Base-by-base conservation (phyloP, 2,113 vertebrate genomes). In the Excalfactoria chinensis region DNA sequence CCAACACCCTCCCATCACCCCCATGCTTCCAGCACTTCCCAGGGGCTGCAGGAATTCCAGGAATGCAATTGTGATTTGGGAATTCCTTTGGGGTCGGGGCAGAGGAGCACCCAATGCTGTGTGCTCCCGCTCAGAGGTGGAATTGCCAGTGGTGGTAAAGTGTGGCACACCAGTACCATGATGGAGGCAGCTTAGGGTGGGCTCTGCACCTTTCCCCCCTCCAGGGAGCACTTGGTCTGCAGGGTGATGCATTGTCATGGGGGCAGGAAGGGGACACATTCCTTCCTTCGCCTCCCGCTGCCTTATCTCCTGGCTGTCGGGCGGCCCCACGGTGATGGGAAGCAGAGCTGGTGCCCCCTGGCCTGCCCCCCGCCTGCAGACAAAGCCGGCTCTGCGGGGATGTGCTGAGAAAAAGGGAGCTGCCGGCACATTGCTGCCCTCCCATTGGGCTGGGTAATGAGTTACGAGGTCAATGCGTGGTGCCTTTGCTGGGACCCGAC, bases 231-330 rank as follows among this genome's bases (percentile, higher is more conserved):
- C 74, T 82, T 83, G 68, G 44, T 88, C 89, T 74, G 30, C 51
- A 53, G 86, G 70, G 80, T 93, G 87, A 95, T 96, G 91, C 94
- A 96, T 96, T 84, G 63, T 64, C 1, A 1, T 1, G 0, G 63
- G 4, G 72, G 68, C 69, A 62, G 46, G 3, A 16, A 28, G 69
- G 46, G 93, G 69, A 91, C 7, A 4, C 60, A 94, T 96, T 97
- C 96, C 92, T 82, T 90, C 89, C 68, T 44, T 94, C n/a, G 1
- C 85, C 77, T 90, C 70, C 71, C 25, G 20, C 77, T 3, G 7
- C 85, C 69, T 95, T 95, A 95, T 97, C 97, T 97, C 78, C 0
- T 20, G 58, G 83, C 83, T 86, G 87, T 88, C 3, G 3, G 48
- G n/a, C 1, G 6, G 64, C 53, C 41, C 20, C 0, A 0, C 28